phyloP scores from a whole-genome alignment of 2,888 invertebrate genomes.

The Bombylius discolor region DNA sequence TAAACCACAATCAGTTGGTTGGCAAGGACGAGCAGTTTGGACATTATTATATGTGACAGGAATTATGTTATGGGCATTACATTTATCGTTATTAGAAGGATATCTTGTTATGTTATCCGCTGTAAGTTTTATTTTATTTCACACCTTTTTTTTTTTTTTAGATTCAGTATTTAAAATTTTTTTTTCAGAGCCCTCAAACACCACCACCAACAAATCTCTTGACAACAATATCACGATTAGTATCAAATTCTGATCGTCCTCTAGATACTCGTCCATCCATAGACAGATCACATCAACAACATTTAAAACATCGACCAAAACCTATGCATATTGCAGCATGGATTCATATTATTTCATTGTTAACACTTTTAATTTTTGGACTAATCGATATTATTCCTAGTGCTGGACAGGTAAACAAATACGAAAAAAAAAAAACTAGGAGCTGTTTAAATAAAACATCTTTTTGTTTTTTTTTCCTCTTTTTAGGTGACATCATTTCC shows the following conservation, averaged over 20 bases:
- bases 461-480: not conserved
- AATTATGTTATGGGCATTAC: conserved; percentile 41
- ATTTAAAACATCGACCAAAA: conserved; percentile 21
- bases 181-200: conserved; percentile 7
- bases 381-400: conserved; percentile 41
- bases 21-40: conserved; percentile 44
- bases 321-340: conserved; percentile 35
- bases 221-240: conserved; percentile 40
- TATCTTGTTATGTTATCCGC: conserved; percentile 16
- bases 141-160: not conserved
- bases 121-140: conserved; percentile 7
- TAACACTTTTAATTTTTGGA: conserved; percentile 35
- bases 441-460: not conserved
- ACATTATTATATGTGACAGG: conserved; percentile 42
- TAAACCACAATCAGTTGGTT: conserved; percentile 25
- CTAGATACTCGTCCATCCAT: conserved; percentile 11
- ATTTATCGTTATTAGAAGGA: conserved; percentile 24
- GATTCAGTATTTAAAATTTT: not conserved
- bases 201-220: conserved; percentile 29
- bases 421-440: not conserved
- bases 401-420: not conserved
- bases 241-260: conserved; percentile 30
- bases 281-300: conserved; percentile 9
- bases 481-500: conserved; percentile 21
- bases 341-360: conserved; percentile 37